Evolutionary conservation across 2,113 vertebrate genomes (phyloP), one percentile per base, ranked within the genome.

Genomic region (Mesitornis unicolor): DNA sequence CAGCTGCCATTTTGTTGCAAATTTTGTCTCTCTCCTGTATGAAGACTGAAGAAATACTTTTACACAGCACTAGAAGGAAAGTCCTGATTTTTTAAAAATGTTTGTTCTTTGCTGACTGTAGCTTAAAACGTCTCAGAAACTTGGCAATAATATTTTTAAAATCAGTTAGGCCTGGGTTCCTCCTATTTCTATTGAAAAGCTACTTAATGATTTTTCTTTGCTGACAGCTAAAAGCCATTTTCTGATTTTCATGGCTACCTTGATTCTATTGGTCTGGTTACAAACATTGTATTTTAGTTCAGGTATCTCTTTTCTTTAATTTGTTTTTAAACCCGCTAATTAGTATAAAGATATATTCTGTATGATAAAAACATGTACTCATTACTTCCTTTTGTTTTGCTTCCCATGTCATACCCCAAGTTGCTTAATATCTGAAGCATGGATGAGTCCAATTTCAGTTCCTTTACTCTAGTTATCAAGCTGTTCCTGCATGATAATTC

Each of bases 41-140:
- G 2, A 86, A 83, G 31, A 3, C 11, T 50, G 13, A 75, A 87
- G 36, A 29, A 87, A 75, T 67, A 35, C 5, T 51, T 83, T 64
- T 56, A 28, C 5, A 5, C 10, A 24, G 3, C 9, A 40, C 28
- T 81, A 33, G 18, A 78, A 54, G 3, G 15, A 3, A 63, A 63
- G 11, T 25, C 5, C 7, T 22, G 7, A 2, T 12, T 22, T 45
- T 13, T n/a, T 33, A n/a, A 6, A 3, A 24, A 36, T 29, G 3
- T 61, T 43, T 71, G 1, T 33, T 86, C 11, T 68, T 65, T 73
- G 17, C 36, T 86, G 48, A 60, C 10, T 86, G 8, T 33, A 64
- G 15, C 13, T 22, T 64, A 51, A 51, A 84, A 77, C 36, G 25
- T 42, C 24, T 42, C 13, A 83, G 35, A 88, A 83, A 50, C 33